Evolutionary conservation across 2,113 vertebrate species (phyloP).

Genomic region (Coregonus clupeaformis): DNA sequence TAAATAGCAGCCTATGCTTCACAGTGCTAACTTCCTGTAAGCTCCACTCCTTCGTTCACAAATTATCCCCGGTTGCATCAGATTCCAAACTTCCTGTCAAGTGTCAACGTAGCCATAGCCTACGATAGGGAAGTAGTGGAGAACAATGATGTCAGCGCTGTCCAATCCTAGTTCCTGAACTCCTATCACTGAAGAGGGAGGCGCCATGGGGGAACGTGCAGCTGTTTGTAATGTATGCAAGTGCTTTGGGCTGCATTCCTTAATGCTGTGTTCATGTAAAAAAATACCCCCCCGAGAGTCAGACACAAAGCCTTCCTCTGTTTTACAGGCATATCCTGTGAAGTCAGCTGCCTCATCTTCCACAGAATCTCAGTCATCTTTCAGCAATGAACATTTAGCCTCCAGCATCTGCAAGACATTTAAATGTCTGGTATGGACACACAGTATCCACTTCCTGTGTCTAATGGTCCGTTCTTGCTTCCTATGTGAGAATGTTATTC

Average conservation of each 20-base stretch:
- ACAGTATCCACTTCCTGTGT: constrained; percentile 31
- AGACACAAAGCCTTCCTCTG: constrained; percentile 63
- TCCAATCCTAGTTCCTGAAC: constrained; percentile 39
- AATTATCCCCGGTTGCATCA: constrained; percentile 61
- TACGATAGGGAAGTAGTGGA: not conserved
- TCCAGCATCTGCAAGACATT: constrained; percentile 1
- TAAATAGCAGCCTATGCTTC: not conserved
- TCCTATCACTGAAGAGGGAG: constrained; percentile 19
- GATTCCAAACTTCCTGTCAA: constrained; percentile 29
- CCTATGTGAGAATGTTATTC: constrained; percentile 1
- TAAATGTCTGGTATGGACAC: not conserved
- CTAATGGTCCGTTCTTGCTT: constrained; percentile 17
- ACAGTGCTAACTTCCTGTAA: not conserved
- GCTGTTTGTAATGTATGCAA: constrained; percentile 58
- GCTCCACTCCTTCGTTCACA: not conserved
- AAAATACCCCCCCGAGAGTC: constrained; percentile 46
- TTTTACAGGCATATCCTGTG: constrained; percentile 59
- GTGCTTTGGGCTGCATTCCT: constrained; percentile 53
- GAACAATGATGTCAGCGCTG: constrained; percentile 57
- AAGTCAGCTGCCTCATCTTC: constrained; percentile 60
- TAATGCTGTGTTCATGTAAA: constrained; percentile 59
- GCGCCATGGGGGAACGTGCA: constrained; percentile 42
- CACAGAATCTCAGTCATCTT: constrained; percentile 47
- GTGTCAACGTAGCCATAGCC: constrained; percentile 47
- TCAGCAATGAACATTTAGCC: constrained; percentile 52